Evolutionary conservation across 2,888 invertebrate genomes (phyloP).

Genomic region (Lasioglossum calceatum): DNA sequence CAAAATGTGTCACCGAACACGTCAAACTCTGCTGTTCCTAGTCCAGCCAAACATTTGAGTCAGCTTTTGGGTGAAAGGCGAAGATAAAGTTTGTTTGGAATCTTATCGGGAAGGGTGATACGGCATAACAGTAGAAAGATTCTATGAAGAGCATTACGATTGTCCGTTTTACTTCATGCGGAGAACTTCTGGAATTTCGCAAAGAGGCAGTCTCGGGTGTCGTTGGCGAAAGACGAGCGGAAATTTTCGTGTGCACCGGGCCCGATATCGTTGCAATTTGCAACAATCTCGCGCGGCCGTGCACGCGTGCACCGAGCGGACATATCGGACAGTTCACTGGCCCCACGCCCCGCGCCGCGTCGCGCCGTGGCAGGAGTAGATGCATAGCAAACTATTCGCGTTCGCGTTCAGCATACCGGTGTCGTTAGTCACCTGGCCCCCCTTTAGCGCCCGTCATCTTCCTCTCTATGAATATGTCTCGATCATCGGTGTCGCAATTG

Average conservation of each 20-base stretch:
- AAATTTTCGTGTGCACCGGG: conserved; percentile 8
- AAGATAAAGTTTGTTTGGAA: no score
- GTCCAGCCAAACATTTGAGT: no score
- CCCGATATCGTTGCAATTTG: conserved; percentile 16
- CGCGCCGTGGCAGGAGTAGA: neutral
- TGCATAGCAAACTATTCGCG: conserved; percentile 31
- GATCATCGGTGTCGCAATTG: conserved; percentile 4
- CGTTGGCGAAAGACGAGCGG: conserved; percentile 14
- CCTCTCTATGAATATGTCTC: neutral
- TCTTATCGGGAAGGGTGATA: no score
- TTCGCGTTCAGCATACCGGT: conserved; percentile 41
- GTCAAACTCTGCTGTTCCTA: no score
- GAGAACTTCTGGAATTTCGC: neutral
- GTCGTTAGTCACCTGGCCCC: conserved; percentile 37
- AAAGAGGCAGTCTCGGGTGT: conserved; percentile 1
- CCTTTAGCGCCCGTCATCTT: neutral
- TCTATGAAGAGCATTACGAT: no score
- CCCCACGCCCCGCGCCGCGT: conserved; percentile 2
- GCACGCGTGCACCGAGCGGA: neutral
- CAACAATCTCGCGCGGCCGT: neutral
- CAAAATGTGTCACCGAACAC: no score
- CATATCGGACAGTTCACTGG: conserved; percentile 25
- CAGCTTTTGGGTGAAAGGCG: no score
- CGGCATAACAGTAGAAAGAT: no score
- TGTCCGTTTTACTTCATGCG: neutral